Base-by-base conservation (phyloP, 1,140 invertebrate genomes). In the Mamestra configurata region DNA sequence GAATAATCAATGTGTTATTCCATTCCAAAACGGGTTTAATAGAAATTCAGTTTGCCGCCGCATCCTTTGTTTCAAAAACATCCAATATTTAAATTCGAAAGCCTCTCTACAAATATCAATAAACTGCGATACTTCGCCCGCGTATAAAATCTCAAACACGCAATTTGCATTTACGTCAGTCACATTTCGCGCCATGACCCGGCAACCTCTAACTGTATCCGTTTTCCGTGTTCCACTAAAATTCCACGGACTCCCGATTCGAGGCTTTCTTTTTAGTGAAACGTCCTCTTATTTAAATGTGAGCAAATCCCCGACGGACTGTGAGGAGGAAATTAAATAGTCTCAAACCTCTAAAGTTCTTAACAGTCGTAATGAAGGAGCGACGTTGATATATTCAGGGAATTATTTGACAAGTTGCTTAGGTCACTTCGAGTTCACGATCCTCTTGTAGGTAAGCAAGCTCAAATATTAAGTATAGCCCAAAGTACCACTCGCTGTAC, bases 121-220 rank as follows among this genome's bases (percentile, higher is more conserved):
- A 75, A 75, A 43, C 20, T 20, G 35, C 35, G 35, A 59, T 57
- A n/a, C 53, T 59, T 73, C 35, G 31, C 8, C 51, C n/a, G 24
- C 1, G 40, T 64, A 64, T 64, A 77, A 73, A 77, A 77, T 49
- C 43, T 64, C 24, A 20, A 55, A 46, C 20, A 24, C 59, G 10
- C 37, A 46, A 77, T 64, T 77, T 77, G 53, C 53, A 77, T 77
- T 77, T 77, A 64, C 61, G 40, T 64, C 57, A 64, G 43, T 64
- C 73, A 77, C 57, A 77, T 57, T 73, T 43, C 71, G 49, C 70
- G 11, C 64, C 73, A 10, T 59, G 43, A 77, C 35, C 57, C 73
- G n/a, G 43, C 46, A 24, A 37, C 73, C 53, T 46, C 57, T 24
- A 18, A 64, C 55, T 24, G 24, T 18, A 27, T 43, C 51, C 20